Base-by-base conservation (phyloP, 2,797 vertebrate genomes). In the Hephaestus fuliginosus region DNA sequence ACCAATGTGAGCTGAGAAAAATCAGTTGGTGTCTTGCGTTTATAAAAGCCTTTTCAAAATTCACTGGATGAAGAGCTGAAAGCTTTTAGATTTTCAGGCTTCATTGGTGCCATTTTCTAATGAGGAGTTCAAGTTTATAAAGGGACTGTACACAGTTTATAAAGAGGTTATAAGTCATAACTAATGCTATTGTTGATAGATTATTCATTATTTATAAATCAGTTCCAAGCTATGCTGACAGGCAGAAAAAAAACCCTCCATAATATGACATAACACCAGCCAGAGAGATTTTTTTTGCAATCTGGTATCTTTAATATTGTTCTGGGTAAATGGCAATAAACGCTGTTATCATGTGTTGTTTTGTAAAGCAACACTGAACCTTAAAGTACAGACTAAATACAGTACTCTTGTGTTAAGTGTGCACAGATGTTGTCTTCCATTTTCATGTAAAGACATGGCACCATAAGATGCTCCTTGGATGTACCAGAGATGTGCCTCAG, bases 401-500 rank as follows among this genome's bases (percentile, higher is more conserved):
- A 52, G 10, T 9, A 20, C 30, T 78, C 13, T 25, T 52, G 52
- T 18, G 5, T 7, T 58, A 60, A 48, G 22, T 51, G 64, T 55
- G 39, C 28, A 30, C 14, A 63, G 22, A 7, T 61, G 58, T 63
- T 39, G 18, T 41, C 51, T 30, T 33, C 17, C 9, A 46, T 76
- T 61, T 65, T 55, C 15, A 51, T 53, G 28, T 83, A 7, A 48
- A 46, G 41, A 72, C 52, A 22, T 53, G 49, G 51, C 22, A 76
- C 41, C n/a, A 70, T 74, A 57, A 79, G 44, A 63, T 72, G 67
- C 72, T 63, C n/a, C 30, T 41, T 69, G 51, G 53, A 75, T 66
- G 43, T 33, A 67, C 10, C 39, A 65, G 76, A 74, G 81, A 84
- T 79, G 67, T 77, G 83, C 82, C 82, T 88, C 66, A 84, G 86